These are phyloP conservation scores for Cheilinus undulatus DNA, from an alignment of 2,113 vertebrate genomes.

Conservation along the genomic window DNA sequence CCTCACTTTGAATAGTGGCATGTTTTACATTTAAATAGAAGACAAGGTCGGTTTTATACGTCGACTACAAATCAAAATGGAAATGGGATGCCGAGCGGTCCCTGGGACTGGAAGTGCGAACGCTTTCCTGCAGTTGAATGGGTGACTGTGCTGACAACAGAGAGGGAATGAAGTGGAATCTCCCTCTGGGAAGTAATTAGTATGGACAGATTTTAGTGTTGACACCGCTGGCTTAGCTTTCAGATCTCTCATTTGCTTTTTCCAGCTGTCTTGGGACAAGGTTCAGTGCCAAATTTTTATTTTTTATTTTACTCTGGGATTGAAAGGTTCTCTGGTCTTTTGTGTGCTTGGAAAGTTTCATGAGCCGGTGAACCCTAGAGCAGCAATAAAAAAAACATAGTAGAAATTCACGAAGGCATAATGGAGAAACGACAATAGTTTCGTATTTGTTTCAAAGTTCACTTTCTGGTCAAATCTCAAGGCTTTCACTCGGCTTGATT, in stretches of 20 bases:
- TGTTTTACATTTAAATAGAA: slow-evolving; percentile 67
- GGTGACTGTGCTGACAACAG: slow-evolving; percentile 55
- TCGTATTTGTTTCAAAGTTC: background rate
- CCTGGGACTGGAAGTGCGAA: slow-evolving; percentile 34
- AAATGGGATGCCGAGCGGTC: slow-evolving; percentile 40
- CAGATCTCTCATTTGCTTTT: slow-evolving; percentile 62
- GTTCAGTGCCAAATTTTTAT: slow-evolving; percentile 31
- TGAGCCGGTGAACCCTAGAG: slow-evolving; percentile 1
- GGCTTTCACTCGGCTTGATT: too few species aligned
- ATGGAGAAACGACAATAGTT: background rate
- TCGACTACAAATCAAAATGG: slow-evolving; percentile 55
- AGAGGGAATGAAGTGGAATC: slow-evolving; percentile 45
- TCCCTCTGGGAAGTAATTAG: slow-evolving; percentile 73
- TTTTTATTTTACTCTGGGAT: background rate
- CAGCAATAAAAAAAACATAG: background rate
- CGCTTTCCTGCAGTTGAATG: slow-evolving; percentile 22
- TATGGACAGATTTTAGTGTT: slow-evolving; percentile 64
- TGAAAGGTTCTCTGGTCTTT: slow-evolving; percentile 24
- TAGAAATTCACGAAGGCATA: slow-evolving; percentile 1
- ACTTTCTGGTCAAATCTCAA: background rate
- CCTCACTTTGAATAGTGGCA: slow-evolving; percentile 25
- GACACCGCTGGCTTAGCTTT: slow-evolving; percentile 63
- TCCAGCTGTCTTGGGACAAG: slow-evolving; percentile 53
- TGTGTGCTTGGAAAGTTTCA: slow-evolving; percentile 30
- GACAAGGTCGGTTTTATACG: slow-evolving; percentile 37